Conservation (phyloP, 2,797 vertebrate genomes). For the Uromys caudimaculatus region DNA sequence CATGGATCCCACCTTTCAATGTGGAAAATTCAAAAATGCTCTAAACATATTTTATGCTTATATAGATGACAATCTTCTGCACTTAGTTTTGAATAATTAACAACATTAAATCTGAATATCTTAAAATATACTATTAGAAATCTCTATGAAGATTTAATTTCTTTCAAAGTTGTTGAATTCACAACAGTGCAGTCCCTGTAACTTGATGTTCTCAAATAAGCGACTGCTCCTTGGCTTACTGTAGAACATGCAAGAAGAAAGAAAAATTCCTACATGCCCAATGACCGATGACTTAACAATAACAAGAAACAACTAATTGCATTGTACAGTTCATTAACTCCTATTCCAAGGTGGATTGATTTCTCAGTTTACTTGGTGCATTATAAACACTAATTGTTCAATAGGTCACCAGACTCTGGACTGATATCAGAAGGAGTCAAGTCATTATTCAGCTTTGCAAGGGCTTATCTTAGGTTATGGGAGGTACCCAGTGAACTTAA, state of each 20-base stretch:
- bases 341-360: neutral
- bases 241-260: no score
- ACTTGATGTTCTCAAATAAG: neutral
- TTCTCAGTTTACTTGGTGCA: neutral
- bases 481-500: constrained; percentile 60
- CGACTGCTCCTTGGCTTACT: neutral
- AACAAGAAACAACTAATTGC: neutral
- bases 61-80: neutral
- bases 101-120: neutral
- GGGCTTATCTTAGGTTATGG: constrained; percentile 33
- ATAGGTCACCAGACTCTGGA: neutral
- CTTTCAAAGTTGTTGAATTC: constrained; percentile 17
- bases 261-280: neutral
- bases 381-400: neutral
- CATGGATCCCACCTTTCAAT: neutral
- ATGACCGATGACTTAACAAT: neutral
- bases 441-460: neutral
- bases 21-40: neutral
- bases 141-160: neutral
- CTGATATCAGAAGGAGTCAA: neutral
- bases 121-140: neutral
- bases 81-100: constrained; percentile 18
- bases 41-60: neutral
- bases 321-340: neutral
- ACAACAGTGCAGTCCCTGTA: neutral